These are phyloP conservation scores for Hippopotamus amphibius DNA, from an alignment of 2,113 vertebrate genomes.

Conservation along the genomic window DNA sequence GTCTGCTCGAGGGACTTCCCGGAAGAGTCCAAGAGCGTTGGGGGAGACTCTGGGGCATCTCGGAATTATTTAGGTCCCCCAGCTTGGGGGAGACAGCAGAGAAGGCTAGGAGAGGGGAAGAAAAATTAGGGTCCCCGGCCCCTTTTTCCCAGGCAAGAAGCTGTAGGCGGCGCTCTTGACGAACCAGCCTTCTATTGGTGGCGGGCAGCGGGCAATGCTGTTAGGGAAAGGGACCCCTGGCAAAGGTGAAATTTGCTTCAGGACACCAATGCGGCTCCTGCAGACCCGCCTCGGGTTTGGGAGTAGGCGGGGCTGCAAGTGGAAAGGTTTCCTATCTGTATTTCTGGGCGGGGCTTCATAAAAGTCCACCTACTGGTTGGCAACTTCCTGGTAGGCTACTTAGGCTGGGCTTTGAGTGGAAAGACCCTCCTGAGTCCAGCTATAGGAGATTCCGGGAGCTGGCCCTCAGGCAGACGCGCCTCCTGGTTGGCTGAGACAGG, in stretches of 20 bases:
- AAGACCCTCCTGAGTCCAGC: rapidly evolving
- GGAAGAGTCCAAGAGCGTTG: not conserved
- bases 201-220: not conserved
- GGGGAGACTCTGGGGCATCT: not conserved
- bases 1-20: not conserved
- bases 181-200: rapidly evolving
- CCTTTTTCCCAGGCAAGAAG: not conserved
- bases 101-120: not conserved
- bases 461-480: not conserved
- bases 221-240: too few relatives aligned
- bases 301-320: not conserved
- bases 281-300: rapidly evolving
- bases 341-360: not conserved
- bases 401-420: not conserved
- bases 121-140: rapidly evolving
- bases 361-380: not conserved
- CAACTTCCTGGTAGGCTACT: rapidly evolving
- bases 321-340: rapidly evolving
- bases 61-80: not conserved
- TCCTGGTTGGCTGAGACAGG: not conserved
- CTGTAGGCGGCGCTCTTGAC: rapidly evolving
- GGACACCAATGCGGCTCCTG: not conserved
- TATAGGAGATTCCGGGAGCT: not conserved
- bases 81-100: not conserved
- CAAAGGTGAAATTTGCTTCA: not conserved